A percentile compares a stretch with the other conserved stretches of the same genome.
phyloP scores from a whole-genome alignment of 1,140 invertebrate species.

The Babylonia areolata region DNA sequence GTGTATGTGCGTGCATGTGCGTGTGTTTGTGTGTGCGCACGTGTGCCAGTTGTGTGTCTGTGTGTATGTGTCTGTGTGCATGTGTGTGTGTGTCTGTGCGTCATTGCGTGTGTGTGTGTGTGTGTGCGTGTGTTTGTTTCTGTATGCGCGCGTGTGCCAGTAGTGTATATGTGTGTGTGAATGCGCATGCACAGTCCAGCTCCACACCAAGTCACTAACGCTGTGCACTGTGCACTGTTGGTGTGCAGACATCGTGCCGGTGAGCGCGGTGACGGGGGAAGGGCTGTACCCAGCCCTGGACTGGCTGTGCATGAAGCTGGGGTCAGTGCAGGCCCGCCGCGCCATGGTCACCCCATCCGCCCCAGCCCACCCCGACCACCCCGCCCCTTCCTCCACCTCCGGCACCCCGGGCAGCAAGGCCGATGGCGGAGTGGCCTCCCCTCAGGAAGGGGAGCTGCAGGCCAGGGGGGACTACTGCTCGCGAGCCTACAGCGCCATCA shows the following conservation, averaged over 20 bases:
- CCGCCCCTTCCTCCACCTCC: background rate
- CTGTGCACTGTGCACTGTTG: no score
- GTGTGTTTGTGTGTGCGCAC: no score
- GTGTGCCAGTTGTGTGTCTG: no score
- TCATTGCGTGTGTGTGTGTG: no score
- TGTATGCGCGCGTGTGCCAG: no score
- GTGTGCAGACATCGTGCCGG: constrained; percentile 65
- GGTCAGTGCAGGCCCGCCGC: constrained; percentile 57
- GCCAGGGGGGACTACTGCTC: constrained; percentile 49
- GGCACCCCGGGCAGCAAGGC: background rate
- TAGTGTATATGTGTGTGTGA: no score
- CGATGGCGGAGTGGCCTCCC: background rate
- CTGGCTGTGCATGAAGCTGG: constrained; percentile 66
- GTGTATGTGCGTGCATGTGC: no score
- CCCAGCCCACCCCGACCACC: background rate
- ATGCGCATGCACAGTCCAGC: no score
- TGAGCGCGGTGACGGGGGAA: constrained; percentile 65
- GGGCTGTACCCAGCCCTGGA: constrained; percentile 68
- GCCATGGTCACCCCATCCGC: constrained; percentile 27
- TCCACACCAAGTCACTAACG: no score
- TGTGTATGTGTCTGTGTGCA: no score
- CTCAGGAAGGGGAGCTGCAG: constrained; percentile 17
- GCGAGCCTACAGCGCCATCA: constrained; percentile 57
- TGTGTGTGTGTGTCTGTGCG: no score
- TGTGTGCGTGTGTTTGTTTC: no score